phyloP scores from a whole-genome alignment of 2,113 vertebrate genomes.

The Rhabdomys dilectus region DNA sequence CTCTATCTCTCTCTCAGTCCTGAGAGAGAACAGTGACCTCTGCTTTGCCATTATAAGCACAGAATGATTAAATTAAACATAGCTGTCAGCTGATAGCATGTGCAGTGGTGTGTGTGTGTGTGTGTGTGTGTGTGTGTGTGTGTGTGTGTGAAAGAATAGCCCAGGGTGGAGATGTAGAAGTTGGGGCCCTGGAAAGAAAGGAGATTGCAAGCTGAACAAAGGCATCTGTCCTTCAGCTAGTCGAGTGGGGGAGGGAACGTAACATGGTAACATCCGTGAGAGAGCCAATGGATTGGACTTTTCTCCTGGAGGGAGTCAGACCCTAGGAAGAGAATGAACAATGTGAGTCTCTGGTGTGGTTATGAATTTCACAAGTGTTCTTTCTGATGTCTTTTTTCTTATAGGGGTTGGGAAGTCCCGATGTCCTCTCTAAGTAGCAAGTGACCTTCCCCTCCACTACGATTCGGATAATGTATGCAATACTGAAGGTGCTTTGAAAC shows the following conservation, averaged over 20 bases:
- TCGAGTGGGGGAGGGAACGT: background rate
- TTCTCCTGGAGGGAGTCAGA: background rate
- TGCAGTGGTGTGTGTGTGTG: no score
- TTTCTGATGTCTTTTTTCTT: background rate
- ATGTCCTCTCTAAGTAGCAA: background rate
- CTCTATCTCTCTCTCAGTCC: background rate
- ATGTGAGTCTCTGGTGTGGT: background rate
- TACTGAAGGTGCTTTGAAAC: background rate
- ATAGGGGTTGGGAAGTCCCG: background rate
- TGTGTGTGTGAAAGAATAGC: background rate
- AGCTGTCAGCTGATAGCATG: fast-evolving
- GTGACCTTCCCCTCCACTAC: background rate
- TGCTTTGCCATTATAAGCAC: background rate
- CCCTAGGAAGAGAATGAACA: background rate
- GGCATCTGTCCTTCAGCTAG: background rate
- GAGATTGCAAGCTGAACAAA: background rate
- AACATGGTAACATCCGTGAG: background rate
- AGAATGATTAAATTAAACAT: background rate
- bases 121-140: no score
- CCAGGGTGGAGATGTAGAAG: background rate
- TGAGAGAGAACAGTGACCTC: background rate
- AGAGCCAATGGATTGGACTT: background rate
- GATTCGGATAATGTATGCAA: background rate
- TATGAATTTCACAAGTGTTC: background rate
- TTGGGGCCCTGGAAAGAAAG: background rate